These are phyloP conservation scores for Argyra leucocephala DNA, from an alignment of 2,888 invertebrate species.

Conservation along the genomic window DNA sequence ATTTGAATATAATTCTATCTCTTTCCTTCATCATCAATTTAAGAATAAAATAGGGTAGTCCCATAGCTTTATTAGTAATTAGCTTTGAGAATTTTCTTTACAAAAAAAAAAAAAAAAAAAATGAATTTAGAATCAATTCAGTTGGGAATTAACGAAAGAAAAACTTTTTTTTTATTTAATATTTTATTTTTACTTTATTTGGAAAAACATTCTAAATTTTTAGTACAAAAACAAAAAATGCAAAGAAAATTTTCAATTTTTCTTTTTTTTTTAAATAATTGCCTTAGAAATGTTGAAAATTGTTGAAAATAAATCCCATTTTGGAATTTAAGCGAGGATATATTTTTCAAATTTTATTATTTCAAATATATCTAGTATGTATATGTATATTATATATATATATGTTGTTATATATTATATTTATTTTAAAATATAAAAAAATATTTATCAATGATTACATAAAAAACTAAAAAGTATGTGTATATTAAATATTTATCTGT, in stretches of 20 bases:
- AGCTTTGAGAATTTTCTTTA: conserved; percentile 5
- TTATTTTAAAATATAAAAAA: too few species aligned
- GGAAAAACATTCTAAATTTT: neutral
- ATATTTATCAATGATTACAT: too few species aligned
- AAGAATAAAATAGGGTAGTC: neutral
- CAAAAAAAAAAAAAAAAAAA: neutral
- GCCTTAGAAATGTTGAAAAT: neutral
- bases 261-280: neutral
- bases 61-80: neutral
- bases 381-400: too few species aligned
- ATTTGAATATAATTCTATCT: neutral
- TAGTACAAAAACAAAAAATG: too few species aligned
- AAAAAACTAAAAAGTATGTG: too few species aligned
- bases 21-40: neutral
- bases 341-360: too few species aligned
- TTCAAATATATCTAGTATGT: neutral
- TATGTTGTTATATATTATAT: too few species aligned
- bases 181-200: neutral
- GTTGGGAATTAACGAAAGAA: neutral
- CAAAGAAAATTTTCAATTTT: neutral
- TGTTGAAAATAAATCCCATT: conserved; percentile 1
- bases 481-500: too few species aligned
- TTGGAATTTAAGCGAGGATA: too few species aligned
- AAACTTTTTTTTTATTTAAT: neutral
- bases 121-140: neutral